phyloP scores from a whole-genome alignment of 2,888 invertebrate species.

The Morinoia aosen region DNA sequence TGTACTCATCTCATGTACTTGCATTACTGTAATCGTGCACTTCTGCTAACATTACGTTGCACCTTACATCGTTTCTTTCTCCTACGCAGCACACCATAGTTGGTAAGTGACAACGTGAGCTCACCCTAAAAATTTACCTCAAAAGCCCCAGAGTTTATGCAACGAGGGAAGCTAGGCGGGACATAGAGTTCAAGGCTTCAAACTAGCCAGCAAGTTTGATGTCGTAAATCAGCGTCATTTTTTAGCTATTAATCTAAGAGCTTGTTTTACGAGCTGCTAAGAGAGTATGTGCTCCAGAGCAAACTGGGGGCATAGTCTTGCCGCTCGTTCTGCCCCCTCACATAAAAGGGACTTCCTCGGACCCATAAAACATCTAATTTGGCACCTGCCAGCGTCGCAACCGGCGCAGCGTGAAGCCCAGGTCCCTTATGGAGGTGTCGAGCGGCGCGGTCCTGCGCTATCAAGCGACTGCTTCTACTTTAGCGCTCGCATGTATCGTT shows the following conservation, averaged over 20 bases:
- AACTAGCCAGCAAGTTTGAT: slow-evolving; percentile 35
- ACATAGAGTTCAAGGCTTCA: background rate
- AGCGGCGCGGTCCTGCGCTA: background rate
- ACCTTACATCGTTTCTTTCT: too few relatives aligned
- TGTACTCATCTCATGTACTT: too few relatives aligned
- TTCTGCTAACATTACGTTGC: too few relatives aligned
- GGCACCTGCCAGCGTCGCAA: slow-evolving; percentile 33
- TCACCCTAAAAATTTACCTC: too few relatives aligned
- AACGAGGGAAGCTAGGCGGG: background rate
- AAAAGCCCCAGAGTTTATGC: background rate
- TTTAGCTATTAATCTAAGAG: slow-evolving; percentile 52
- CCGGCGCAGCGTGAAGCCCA: slow-evolving; percentile 18
- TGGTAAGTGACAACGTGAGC: too few relatives aligned
- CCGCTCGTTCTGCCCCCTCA: slow-evolving; percentile 49
- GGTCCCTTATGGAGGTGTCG: background rate
- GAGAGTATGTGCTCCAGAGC: slow-evolving; percentile 50
- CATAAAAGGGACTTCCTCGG: slow-evolving; percentile 48
- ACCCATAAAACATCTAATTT: slow-evolving; percentile 49
- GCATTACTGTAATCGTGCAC: too few relatives aligned
- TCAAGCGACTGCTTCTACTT: background rate
- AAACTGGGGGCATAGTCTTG: slow-evolving; percentile 49
- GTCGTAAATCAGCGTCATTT: slow-evolving; percentile 47
- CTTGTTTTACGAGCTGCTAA: slow-evolving; percentile 53
- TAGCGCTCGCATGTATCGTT: background rate
- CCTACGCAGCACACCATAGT: too few relatives aligned